Evolutionary conservation across 1,140 invertebrate genomes (phyloP), one percentile per base, ranked within the genome.

Genomic region (Zaprionus ghesquierei): DNA sequence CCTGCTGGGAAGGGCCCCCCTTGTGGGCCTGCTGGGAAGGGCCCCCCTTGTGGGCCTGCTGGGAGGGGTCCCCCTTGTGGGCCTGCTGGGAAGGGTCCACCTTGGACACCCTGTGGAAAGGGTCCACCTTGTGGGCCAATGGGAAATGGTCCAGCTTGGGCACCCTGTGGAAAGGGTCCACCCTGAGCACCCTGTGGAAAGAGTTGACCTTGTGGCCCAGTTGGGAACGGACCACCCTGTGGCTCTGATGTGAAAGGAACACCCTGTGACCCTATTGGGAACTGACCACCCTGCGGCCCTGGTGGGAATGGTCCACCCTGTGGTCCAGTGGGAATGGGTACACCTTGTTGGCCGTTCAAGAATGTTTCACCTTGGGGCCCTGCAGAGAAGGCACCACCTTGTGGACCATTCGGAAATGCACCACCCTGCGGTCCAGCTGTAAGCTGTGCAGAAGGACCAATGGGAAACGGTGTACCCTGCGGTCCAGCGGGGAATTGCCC

Each of bases 141-240:
- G 46, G 54, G 5, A 53, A 79, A 0, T 9, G 38, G 35, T 0
- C 54, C 61, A 33, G n/a, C n/a, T n/a, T 61, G 4, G 12, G 55
- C n/a, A 8, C 38, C 53, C 35, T 0, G 1, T 54, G 54, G 5
- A 53, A 79, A 0, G 15, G 38, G 35, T 0, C 54, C 61, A 33
- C 56, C 61, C 9, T 71, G 75, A 2, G 33, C n/a, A 31, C 1
- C 50, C 55, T 1, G n/a, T 0, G 71, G 71, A 9, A 70, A 74
- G 1, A 25, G 18, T 1, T 15, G 41, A 10, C 15, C 54, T 3
- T 73, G 70, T 5, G 22, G 18, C 0, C 0, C 56, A 18, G 2
- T 22, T 6, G 61, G 4, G 10, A 73, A 73, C 4, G 5, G 22
- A 1, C 29, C 46, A 0, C 44, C 66, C 20, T 69, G 58, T 2